These are phyloP conservation scores for Nephrotoma appendiculata DNA, from an alignment of 2,888 invertebrate genomes.

Conservation along the genomic window DNA sequence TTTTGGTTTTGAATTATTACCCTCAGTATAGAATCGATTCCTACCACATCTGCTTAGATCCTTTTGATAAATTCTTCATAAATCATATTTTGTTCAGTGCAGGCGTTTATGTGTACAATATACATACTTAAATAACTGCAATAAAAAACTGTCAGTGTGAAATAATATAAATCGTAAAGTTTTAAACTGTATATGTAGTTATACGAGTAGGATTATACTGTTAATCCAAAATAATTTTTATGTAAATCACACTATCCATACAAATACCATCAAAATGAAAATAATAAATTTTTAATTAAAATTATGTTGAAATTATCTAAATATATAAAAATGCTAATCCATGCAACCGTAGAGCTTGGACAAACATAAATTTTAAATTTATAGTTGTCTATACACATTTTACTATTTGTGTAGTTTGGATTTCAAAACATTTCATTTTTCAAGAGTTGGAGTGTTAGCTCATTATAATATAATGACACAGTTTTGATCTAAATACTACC, in stretches of 20 bases:
- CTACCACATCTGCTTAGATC: no score
- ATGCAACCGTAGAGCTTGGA: background rate
- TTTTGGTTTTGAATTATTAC: no score
- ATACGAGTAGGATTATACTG: background rate
- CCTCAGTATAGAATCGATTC: no score
- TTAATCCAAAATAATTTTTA: background rate
- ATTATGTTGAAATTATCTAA: no score
- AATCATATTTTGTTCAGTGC: no score
- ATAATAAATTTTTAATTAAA: background rate
- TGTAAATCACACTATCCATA: background rate
- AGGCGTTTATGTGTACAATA: no score
- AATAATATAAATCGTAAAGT: background rate
- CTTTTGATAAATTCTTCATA: no score
- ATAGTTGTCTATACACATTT: background rate
- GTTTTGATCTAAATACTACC: no score
- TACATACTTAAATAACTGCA: no score
- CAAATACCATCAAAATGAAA: background rate
- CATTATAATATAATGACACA: no score
- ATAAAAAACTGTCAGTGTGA: background rate
- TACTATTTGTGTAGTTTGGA: background rate
- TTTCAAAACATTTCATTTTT: background rate
- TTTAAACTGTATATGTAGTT: background rate
- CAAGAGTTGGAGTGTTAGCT: no score
- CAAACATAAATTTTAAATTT: background rate
- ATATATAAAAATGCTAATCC: background rate